Evolutionary conservation across 2,797 vertebrate species (phyloP), one percentile per base, ranked within the genome.

Genomic region (Gymnothorax javanicus): DNA sequence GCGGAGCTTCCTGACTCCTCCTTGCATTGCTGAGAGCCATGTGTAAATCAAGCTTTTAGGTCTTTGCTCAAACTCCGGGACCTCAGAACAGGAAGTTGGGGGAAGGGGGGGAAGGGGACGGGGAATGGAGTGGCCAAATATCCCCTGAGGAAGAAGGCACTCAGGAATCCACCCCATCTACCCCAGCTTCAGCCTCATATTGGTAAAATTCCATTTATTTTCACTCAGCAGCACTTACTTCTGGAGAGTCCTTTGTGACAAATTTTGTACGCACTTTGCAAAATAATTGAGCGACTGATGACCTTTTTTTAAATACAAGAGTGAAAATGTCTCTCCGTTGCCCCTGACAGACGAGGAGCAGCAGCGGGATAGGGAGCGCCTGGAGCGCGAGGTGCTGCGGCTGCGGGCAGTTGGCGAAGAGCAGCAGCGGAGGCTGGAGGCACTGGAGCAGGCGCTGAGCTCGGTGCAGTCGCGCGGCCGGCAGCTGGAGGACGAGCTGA

Each of bases 401-500:
- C 93, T 98, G 88, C 97, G 95, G 0, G 91, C 95, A 0, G 96
- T 97, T 13, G 97, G 96, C 0, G 98, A 98, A 91, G 98, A 99
- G 89, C 96, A 98, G 94, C 96, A 96, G 43, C 95, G 96, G 59
- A 95, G 97, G 0, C 95, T 96, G 0, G 98, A 99, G 92, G 93
- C 97, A 59, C 93, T 99, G 86, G 98, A 99, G 91, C 96, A 97
- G 94, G 97, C 98, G 0, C 94, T 99, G 92, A 93, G 96, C 90
- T 97, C 96, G 0, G 96, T 97, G 0, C 97, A 98, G 93, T 91
- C 91, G 0, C 96, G 97, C 56, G 97, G 96, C 0, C 96, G 95
- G 43, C 97, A 96, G 69, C 96, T 97, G 0, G 98, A 99, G 89
- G 97, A 98, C 0, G 98, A 99, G 90, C 95, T 99, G 82, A 94